Evolutionary conservation across 1,140 invertebrate species (phyloP).

Genomic region (Chelonus insularis): DNA sequence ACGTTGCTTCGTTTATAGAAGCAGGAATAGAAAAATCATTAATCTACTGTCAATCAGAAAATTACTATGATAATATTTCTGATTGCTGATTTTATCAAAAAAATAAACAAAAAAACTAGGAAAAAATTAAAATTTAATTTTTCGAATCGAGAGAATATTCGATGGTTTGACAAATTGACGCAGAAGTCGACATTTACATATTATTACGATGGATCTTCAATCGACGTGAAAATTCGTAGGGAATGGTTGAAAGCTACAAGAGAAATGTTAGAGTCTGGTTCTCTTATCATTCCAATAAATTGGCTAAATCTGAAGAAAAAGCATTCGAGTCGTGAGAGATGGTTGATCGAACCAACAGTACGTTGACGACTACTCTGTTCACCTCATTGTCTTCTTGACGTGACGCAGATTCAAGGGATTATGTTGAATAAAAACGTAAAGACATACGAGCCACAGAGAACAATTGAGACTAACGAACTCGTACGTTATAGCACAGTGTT

Average conservation of each 20-base stretch:
- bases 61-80: too few relatives aligned
- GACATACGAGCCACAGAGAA: conserved; percentile 32
- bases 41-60: neutral
- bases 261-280: neutral
- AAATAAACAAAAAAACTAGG: neutral
- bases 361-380: neutral
- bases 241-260: neutral
- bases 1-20: too few relatives aligned
- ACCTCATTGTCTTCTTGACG: neutral
- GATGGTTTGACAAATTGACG: neutral
- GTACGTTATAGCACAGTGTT: conserved; percentile 9
- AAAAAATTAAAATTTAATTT: neutral
- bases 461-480: conserved; percentile 49
- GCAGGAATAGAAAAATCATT: neutral
- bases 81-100: too few relatives aligned
- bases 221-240: neutral
- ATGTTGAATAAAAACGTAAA: conserved; percentile 17
- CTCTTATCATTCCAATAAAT: conserved; percentile 26
- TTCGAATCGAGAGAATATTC: neutral
- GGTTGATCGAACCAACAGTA: conserved; percentile 1
- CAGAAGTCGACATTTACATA: neutral
- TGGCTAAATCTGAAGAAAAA: conserved; percentile 43
- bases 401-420: neutral
- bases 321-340: conserved; percentile 24
- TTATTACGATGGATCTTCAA: neutral